A percentile compares a stretch with the other conserved stretches of the same genome.
Evolutionary conservation across 2,888 invertebrate genomes (phyloP).

Genomic region (Conomelus anceps): DNA sequence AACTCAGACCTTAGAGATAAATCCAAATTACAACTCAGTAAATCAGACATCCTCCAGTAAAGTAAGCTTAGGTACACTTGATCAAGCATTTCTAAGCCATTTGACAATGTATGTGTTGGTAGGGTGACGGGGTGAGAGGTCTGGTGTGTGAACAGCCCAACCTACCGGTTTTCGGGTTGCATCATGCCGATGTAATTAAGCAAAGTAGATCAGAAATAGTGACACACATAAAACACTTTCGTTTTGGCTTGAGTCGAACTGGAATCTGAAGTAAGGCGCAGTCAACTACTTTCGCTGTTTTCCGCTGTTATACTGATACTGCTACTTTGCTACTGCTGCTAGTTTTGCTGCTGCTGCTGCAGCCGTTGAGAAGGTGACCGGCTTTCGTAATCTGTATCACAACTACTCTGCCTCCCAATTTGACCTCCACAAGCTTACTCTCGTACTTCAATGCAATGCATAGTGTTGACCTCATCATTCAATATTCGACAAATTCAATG

Average conservation of each 20-base stretch:
- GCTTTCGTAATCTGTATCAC: neutral
- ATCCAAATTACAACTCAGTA: neutral
- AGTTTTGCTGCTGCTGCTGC: neutral
- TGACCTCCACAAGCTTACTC: neutral
- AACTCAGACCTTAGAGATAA: no score
- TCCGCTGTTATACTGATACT: no score
- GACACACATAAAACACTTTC: neutral
- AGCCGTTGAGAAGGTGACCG: neutral
- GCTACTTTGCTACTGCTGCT: neutral
- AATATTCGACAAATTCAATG: neutral
- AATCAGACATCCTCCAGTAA: neutral
- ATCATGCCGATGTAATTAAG: neutral
- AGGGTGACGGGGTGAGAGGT: neutral
- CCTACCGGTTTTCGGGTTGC: neutral
- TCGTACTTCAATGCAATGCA: neutral
- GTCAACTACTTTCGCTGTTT: neutral
- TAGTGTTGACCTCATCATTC: neutral
- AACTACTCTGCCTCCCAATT: neutral
- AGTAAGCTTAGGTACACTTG: no score
- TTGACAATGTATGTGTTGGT: neutral
- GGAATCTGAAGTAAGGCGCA: neutral
- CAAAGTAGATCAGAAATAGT: neutral
- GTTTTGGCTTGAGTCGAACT: neutral
- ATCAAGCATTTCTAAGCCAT: neutral
- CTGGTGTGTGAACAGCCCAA: neutral